A percentile compares a stretch with the other conserved stretches of the same genome.
phyloP scores from a whole-genome alignment of 2,888 invertebrate genomes.

The Stratiomys singularior region DNA sequence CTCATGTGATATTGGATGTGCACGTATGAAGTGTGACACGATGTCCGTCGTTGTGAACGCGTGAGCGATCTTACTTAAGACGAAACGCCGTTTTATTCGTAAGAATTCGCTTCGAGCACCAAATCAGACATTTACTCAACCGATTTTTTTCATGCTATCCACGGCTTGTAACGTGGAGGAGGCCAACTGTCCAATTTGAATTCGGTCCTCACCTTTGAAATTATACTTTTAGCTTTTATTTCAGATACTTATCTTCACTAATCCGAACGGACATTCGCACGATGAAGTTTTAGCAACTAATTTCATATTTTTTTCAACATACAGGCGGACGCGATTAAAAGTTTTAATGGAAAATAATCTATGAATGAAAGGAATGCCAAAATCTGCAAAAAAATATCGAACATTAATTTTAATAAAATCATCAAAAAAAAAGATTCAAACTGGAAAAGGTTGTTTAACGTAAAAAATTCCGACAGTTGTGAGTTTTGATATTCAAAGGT shows the following conservation, averaged over 20 bases:
- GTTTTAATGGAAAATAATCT: not conserved
- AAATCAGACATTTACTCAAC: constrained; percentile 17
- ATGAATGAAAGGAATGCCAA: not conserved
- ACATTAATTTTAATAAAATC: too few relatives aligned
- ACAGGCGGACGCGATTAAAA: not conserved
- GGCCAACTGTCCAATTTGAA: not conserved
- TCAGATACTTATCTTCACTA: not conserved
- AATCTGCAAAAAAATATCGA: too few relatives aligned
- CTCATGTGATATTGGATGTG: not conserved
- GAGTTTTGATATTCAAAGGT: too few relatives aligned
- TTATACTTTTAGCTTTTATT: too few relatives aligned
- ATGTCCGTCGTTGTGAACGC: not conserved
- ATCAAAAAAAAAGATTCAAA: too few relatives aligned
- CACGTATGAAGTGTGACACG: constrained; percentile 9
- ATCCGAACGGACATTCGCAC: not conserved
- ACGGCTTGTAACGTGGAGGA: not conserved
- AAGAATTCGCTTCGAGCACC: constrained; percentile 9
- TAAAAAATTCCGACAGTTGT: too few relatives aligned
- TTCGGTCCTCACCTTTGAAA: not conserved
- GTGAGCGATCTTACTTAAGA: constrained; percentile 28
- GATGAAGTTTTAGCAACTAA: not conserved
- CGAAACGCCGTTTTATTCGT: not conserved
- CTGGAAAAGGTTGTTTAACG: too few relatives aligned
- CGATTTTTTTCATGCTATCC: not conserved
- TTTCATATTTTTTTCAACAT: not conserved